These are phyloP conservation scores for Luffia ferchaultella DNA, from an alignment of 2,888 invertebrate species.

Conservation along the genomic window DNA sequence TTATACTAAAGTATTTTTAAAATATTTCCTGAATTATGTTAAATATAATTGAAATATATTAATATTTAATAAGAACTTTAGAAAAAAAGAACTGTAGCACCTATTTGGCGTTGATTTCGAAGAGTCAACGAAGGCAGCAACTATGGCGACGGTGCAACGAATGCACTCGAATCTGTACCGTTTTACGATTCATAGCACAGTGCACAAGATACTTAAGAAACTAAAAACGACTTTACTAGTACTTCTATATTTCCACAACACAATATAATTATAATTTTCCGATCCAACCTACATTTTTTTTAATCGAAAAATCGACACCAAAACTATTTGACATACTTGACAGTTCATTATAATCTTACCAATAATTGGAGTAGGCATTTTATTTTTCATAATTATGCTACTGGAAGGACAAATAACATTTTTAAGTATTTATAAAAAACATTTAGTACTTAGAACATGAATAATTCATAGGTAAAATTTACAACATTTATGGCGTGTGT, in stretches of 20 bases:
- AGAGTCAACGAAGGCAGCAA: conserved; percentile 42
- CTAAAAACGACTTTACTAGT: neutral
- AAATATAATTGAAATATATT: neutral
- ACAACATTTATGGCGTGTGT: conserved; percentile 62
- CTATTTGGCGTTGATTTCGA: conserved; percentile 37
- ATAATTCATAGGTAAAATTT: conserved; percentile 59
- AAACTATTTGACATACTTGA: conserved; percentile 17
- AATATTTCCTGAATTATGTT: neutral
- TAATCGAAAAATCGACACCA: conserved; percentile 14
- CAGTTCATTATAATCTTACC: conserved; percentile 33
- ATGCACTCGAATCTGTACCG: conserved; percentile 25
- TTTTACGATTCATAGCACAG: neutral
- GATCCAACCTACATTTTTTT: conserved; percentile 53
- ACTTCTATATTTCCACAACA: neutral
- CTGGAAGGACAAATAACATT: neutral
- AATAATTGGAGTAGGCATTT: conserved; percentile 52
- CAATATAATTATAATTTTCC: neutral
- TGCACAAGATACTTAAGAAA: neutral
- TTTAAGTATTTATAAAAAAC: neutral
- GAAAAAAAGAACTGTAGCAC: neutral
- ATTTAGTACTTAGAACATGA: conserved; percentile 35
- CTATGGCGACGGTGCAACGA: conserved; percentile 49
- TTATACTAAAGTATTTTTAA: no score
- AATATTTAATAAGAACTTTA: neutral
- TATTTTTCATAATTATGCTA: conserved; percentile 23